A percentile compares a stretch with the other conserved stretches of the same genome.
Conservation (phyloP, 2,113 vertebrate genomes). For the Podiceps cristatus region DNA sequence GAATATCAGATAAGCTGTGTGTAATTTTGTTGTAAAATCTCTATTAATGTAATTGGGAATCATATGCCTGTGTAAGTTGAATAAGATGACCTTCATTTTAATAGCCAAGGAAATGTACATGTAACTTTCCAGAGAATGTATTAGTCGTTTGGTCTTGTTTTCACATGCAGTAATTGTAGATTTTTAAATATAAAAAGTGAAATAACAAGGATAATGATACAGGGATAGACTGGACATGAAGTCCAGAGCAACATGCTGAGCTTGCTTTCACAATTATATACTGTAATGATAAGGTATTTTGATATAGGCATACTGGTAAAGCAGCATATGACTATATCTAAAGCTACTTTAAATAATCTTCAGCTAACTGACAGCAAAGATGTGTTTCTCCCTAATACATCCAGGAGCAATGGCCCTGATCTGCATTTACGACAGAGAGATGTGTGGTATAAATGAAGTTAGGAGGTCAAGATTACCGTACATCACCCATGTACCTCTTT, state of each 20-base stretch:
- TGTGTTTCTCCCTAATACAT: neutral
- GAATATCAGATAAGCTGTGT: neutral
- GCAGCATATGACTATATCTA: neutral
- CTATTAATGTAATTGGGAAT: neutral
- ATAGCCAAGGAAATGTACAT: neutral
- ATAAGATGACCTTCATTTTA: neutral
- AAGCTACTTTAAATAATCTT: neutral
- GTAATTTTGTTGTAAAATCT: neutral
- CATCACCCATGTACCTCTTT: neutral
- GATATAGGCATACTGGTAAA: neutral
- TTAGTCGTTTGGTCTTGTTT: neutral
- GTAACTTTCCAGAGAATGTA: neutral
- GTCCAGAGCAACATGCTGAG: neutral
- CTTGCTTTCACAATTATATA: neutral
- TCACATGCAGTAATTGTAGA: neutral
- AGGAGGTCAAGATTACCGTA: neutral
- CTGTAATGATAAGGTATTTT: neutral
- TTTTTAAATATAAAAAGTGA: constrained; percentile 4
- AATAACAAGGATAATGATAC: neutral
- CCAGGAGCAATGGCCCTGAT: neutral
- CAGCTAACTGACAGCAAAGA: neutral
- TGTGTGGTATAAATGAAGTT: neutral
- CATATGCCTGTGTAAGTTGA: neutral
- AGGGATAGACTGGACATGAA: neutral
- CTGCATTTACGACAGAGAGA: neutral